Base-by-base conservation (phyloP, 2,797 vertebrate genomes). In the Macroramphosus scolopax region DNA sequence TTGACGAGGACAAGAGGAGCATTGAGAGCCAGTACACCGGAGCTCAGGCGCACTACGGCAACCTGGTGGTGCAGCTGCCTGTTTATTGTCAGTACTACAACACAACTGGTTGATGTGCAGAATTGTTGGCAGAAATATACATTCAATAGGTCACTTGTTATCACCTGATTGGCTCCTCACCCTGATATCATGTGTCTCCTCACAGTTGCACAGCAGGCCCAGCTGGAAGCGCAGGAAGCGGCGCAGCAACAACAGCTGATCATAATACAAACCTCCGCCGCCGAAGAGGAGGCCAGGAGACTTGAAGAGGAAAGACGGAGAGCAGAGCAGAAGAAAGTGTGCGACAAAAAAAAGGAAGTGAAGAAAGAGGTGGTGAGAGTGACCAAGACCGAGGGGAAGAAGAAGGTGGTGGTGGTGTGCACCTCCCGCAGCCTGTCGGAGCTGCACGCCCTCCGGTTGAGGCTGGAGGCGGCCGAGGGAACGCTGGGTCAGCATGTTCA, bases 41-140 rank as follows among this genome's bases (percentile, higher is more conserved):
- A 15, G 95, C 95, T 28, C 92, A 95, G 81, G 60, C 87, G 29
- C 88, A 92, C 70, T 98, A 95, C 33, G 89, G 92, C 20, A 86
- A 91, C 3, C 77, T 98, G 77, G 88, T 95, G 68, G 90, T 93
- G 44, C 89, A 97, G 52, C 85, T 98, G 22, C 89, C 87, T 0
- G 16, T 53, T 3, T 87, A 86, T 52, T 29, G 86, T 91, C 36
- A 85, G 89, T 84, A 52, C 41, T 20, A 38, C n/a, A 15, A 25
- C 3, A 26, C n/a, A n/a, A n/a, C n/a, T n/a, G n/a, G n/a, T n/a
- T n/a, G n/a, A n/a, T n/a, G n/a, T n/a, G n/a, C n/a, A n/a, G n/a
- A n/a, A n/a, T n/a, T n/a, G n/a, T n/a, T n/a, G n/a, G n/a, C n/a
- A n/a, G n/a, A n/a, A n/a, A n/a, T n/a, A n/a, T n/a, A n/a, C n/a